A percentile compares a stretch with the other conserved stretches of the same genome.
Evolutionary conservation across 1,140 invertebrate species (phyloP).

Genomic region (Apis florea): DNA sequence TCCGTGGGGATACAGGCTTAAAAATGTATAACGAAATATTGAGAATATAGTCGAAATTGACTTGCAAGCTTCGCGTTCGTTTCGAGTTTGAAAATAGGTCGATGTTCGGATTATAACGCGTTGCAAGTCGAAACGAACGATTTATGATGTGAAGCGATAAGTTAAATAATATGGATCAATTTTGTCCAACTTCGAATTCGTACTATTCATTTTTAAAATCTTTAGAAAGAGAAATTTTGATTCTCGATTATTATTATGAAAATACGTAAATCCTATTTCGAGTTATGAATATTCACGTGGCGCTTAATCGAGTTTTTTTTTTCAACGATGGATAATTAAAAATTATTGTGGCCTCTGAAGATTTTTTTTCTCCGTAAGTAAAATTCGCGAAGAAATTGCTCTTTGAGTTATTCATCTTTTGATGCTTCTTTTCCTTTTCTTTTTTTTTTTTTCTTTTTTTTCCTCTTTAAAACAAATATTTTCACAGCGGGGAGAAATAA

Average conservation of each 20-base stretch:
- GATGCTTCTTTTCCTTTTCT: too few species aligned
- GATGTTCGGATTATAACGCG: neutral
- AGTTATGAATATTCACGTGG: too few species aligned
- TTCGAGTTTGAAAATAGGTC: neutral
- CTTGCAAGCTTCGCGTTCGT: too few species aligned
- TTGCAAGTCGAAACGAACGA: neutral
- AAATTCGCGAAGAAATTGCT: neutral
- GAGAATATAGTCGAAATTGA: constrained; percentile 13
- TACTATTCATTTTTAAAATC: too few species aligned
- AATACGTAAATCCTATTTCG: too few species aligned
- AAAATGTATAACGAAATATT: constrained; percentile 28
- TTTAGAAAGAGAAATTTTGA: too few species aligned
- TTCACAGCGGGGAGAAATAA: neutral
- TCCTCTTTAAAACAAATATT: neutral
- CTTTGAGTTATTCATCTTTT: neutral
- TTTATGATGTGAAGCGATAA: too few species aligned
- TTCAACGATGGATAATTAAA: neutral
- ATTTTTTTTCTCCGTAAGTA: neutral
- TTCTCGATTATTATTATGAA: too few species aligned
- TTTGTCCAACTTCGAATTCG: too few species aligned
- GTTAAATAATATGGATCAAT: too few species aligned
- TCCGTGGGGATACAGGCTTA: constrained; percentile 8
- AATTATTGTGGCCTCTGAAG: neutral
- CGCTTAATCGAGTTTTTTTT: neutral
- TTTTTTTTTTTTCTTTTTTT: neutral